Conservation (phyloP, 2,113 vertebrate species). For the Cariama cristata region DNA sequence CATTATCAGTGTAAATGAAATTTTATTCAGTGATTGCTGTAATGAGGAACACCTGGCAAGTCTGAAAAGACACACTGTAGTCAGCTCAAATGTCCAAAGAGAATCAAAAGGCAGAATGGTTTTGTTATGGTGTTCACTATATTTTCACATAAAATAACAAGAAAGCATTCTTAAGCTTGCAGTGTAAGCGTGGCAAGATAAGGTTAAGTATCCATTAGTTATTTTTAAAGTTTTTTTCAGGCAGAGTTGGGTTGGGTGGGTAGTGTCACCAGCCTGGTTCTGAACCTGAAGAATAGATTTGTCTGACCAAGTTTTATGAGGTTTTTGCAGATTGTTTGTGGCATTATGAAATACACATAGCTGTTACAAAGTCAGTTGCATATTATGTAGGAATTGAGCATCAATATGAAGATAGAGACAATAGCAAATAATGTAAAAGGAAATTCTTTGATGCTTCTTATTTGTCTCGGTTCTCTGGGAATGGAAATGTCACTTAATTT, state of each 20-base stretch:
- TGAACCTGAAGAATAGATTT: background rate
- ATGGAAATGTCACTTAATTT: background rate
- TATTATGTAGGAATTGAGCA: background rate
- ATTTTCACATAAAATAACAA: background rate
- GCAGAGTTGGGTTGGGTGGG: accelerated
- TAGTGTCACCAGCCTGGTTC: background rate
- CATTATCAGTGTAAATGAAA: background rate
- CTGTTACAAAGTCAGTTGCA: background rate
- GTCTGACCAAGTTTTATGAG: background rate
- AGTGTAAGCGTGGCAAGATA: background rate
- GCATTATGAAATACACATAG: background rate
- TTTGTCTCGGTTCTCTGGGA: background rate
- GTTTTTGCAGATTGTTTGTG: background rate
- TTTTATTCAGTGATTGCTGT: background rate
- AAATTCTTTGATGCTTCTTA: background rate
- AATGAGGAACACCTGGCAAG: background rate
- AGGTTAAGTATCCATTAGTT: background rate
- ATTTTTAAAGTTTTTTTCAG: background rate
- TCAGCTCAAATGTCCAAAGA: background rate
- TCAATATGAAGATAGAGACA: background rate
- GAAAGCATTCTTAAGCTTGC: background rate
- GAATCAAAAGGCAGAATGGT: background rate
- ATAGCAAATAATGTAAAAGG: background rate
- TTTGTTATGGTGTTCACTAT: background rate
- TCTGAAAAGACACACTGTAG: background rate